phyloP scores from a whole-genome alignment of 2,888 invertebrate species.

The Parapristionchus giblindavisi region DNA sequence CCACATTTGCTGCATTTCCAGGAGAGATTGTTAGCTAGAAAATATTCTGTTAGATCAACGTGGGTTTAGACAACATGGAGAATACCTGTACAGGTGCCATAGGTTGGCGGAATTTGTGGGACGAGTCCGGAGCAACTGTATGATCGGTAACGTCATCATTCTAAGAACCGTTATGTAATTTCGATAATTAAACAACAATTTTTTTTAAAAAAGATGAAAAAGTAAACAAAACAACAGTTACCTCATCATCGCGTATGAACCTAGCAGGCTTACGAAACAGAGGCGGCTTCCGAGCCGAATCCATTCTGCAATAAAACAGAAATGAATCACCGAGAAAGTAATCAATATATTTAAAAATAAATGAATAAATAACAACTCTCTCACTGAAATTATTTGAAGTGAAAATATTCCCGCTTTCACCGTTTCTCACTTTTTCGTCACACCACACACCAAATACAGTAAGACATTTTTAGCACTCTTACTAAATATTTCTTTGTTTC shows the following conservation, averaged over 20 bases:
- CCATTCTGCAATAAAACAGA: no score
- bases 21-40: conserved; percentile 30
- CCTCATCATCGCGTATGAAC: not conserved
- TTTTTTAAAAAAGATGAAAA: not conserved
- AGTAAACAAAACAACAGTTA: not conserved
- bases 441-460: no score
- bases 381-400: no score
- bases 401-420: no score
- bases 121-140: conserved; percentile 8
- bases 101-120: conserved; percentile 14
- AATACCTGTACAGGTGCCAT: conserved; percentile 28
- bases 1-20: conserved; percentile 22
- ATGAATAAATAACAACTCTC: no score
- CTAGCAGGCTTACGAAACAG: not conserved
- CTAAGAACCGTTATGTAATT: not conserved
- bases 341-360: no score
- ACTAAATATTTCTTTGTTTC: no score
- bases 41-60: not conserved
- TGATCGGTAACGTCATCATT: not conserved
- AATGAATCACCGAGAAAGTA: no score
- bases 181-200: not conserved
- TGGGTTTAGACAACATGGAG: not conserved
- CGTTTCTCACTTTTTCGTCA: no score
- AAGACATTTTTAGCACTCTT: no score
- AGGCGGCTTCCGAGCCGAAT: conserved; percentile 14